Conservation (phyloP, 2,113 vertebrate genomes). For the Taurulus bubalis region DNA sequence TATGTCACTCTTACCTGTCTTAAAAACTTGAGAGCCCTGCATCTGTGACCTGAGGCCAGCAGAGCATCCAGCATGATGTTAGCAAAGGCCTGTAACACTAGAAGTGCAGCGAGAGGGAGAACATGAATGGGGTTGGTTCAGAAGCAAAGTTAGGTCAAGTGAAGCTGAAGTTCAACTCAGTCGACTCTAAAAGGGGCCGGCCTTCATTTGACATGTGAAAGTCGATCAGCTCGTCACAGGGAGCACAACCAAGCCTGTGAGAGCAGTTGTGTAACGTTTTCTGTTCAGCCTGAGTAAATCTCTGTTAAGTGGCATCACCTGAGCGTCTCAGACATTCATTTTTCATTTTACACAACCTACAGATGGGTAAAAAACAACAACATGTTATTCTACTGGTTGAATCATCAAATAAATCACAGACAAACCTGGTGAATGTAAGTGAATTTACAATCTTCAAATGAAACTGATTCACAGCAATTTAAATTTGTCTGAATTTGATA, state of each 20-base stretch:
- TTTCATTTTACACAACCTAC: neutral
- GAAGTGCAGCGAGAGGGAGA: slow-evolving; percentile 34
- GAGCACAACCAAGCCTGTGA: neutral
- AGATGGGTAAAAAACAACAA: neutral
- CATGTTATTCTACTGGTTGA: neutral
- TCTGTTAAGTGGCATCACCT: neutral
- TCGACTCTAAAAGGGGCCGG: neutral
- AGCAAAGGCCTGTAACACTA: slow-evolving; percentile 39
- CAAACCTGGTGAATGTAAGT: neutral
- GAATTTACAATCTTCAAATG: neutral
- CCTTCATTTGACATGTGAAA: slow-evolving; percentile 18
- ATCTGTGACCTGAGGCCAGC: slow-evolving; percentile 59
- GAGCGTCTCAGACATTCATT: neutral
- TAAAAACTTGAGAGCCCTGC: too few relatives aligned
- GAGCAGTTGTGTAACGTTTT: slow-evolving; percentile 1
- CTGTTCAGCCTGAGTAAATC: neutral
- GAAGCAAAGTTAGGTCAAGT: slow-evolving; percentile 50
- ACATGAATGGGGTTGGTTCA: slow-evolving; percentile 44
- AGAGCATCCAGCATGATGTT: slow-evolving; percentile 45
- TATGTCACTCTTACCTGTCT: too few relatives aligned
- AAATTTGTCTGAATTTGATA: too few relatives aligned
- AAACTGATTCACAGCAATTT: too few relatives aligned
- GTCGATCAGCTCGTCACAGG: neutral
- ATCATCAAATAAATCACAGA: neutral
- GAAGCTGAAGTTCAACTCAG: slow-evolving; percentile 21